These are phyloP conservation scores for Taphrorychus bicolor DNA, from an alignment of 2,888 invertebrate species.

Conservation along the genomic window DNA sequence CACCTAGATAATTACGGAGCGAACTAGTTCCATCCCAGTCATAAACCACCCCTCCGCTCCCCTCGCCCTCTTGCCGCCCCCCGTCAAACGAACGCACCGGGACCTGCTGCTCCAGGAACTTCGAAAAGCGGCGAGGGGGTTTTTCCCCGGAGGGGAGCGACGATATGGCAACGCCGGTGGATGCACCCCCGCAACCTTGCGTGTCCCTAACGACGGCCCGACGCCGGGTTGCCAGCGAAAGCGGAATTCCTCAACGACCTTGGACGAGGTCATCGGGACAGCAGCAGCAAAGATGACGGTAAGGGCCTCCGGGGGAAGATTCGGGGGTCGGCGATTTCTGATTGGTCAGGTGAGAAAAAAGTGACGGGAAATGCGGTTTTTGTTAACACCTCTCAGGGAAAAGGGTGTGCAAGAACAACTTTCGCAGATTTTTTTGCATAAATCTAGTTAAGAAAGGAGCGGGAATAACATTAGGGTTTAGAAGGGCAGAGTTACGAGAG, in stretches of 20 bases:
- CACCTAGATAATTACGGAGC: conserved; percentile 14
- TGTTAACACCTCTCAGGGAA: too few species aligned
- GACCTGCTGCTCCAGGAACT: conserved; percentile 25
- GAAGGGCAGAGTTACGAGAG: too few species aligned
- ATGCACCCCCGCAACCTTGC: conserved; percentile 34
- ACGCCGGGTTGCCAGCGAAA: conserved; percentile 32
- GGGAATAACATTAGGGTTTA: too few species aligned
- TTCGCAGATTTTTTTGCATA: too few species aligned
- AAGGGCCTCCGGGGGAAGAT: neutral
- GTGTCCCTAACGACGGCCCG: conserved; percentile 40
- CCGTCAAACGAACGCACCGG: conserved; percentile 13
- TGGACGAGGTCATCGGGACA: conserved; percentile 37
- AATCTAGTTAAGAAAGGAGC: too few species aligned
- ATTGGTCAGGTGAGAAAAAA: neutral
- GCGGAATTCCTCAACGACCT: conserved; percentile 37
- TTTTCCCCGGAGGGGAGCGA: neutral
- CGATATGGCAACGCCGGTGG: conserved; percentile 24
- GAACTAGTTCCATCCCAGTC: conserved; percentile 28
- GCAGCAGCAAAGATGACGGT: conserved; percentile 1
- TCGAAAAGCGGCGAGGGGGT: neutral
- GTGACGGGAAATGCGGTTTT: too few species aligned
- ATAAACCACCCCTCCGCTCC: conserved; percentile 15
- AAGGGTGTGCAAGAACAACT: too few species aligned
- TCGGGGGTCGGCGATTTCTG: neutral
- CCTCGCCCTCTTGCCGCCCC: neutral